Base-by-base conservation (phyloP, 2,888 invertebrate species). In the Macaria notata region DNA sequence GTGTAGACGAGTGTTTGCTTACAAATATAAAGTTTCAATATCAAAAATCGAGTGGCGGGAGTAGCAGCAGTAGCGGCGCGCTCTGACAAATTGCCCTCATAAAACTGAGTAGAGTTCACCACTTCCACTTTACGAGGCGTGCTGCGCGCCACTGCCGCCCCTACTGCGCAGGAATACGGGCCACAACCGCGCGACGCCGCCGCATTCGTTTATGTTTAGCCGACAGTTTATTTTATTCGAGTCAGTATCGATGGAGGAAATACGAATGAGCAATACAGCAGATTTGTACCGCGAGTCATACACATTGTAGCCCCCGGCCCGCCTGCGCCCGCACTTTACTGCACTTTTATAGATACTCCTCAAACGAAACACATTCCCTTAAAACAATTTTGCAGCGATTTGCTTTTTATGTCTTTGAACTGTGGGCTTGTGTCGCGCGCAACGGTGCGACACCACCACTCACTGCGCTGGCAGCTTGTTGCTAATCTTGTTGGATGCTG, bases 11-110 rank as follows among this genome's bases (percentile, higher is more conserved):
- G 61, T 64, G 61, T 59, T 59, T 60, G 66, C 65, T 64, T 62
- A 67, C 70, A 70, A 69, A 70, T 72, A 71, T 74, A 73, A 72
- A 73, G 70, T 72, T 72, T 70, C 71, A 70, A 74, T 73, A 72
- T 72, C 72, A 72, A 74, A 72, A 70, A 70, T 72, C 66, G 67
- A 72, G 71, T 70, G 68, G 66, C 71, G 66, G 62, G 67, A 66
- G 68, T 70, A 67, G 73, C 70, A 71, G 68, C 69, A 66, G 19
- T 19, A 19, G 19, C 19, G 19, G 19, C 19, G 19, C 19, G 71
- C 70, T 64, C 63, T 70, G 68, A 75, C 74, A 73, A 73, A 75
- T 74, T 71, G 71, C 70, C 67, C 68, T 69, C 74, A 72, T 75
- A 73, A 73, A 69, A 68, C 64, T 62, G 69, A 69, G 68, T 63